Conservation (phyloP, 2,113 vertebrate genomes). For the Datnioides undecimradiatus region DNA sequence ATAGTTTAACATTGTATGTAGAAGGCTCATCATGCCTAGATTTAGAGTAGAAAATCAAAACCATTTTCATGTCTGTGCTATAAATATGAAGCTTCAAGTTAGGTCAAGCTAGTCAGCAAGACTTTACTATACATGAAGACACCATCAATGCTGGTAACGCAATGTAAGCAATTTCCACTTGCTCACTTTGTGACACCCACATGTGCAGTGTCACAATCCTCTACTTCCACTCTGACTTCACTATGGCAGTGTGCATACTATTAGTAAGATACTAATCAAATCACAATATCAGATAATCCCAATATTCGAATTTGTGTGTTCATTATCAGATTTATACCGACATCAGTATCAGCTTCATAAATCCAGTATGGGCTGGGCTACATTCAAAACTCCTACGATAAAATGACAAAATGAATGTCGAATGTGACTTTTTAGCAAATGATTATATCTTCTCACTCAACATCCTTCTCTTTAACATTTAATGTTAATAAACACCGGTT, state of each 20-base stretch:
- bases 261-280: too few relatives aligned
- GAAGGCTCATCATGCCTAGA: too few relatives aligned
- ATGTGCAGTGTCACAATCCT: neutral
- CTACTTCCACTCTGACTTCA: slow-evolving; percentile 4
- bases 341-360: too few relatives aligned
- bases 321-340: too few relatives aligned
- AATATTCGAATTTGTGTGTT: too few relatives aligned
- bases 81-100: neutral
- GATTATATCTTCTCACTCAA: neutral
- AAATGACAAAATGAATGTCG: neutral
- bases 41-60: neutral
- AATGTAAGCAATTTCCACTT: neutral
- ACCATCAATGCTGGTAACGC: neutral
- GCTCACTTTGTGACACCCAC: neutral
- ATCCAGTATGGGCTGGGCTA: too few relatives aligned
- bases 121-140: neutral
- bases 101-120: neutral
- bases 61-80: neutral
- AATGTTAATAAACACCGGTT: neutral
- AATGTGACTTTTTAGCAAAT: neutral
- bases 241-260: neutral
- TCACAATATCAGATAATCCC: neutral
- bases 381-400: neutral
- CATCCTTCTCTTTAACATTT: neutral
- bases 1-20: too few relatives aligned